Evolutionary conservation across 2,797 vertebrate genomes (phyloP), one percentile per base, ranked within the genome.

Genomic region (Chaetodon trifasciatus): DNA sequence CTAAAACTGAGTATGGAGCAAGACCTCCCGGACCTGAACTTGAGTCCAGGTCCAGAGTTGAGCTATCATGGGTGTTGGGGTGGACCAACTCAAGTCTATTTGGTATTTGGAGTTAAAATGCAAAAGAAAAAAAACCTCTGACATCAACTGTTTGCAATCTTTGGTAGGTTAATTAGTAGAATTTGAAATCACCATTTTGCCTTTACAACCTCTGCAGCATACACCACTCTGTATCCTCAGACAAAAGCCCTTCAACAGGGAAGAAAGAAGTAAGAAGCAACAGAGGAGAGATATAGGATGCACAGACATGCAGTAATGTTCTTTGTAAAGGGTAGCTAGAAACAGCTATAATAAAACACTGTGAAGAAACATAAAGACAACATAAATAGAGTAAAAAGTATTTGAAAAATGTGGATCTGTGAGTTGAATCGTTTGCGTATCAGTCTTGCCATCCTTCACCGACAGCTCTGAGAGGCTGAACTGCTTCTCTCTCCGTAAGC

Each of bases 1-100:
- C 82, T n/a, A 9, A 56, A 61, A 93, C 90, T 90, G 60, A 80
- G 71, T 77, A 68, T 16, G 70, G 85, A 74, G 19, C 23, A 28
- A 76, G 17, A 39, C 70, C 39, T 47, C 46, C 37, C 37, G 60
- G 28, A 66, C 55, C 37, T 50, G 24, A 56, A 35, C 8, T 56
- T 61, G 10, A 35, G 44, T 19, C 19, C 37, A 39, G 8, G 19
- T 55, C 23, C 39, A 65, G 57, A 70, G 4, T 58, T 52, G 21
- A 8, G 5, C 28, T 28, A 19, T 75, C 46, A 63, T 57, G 28
- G 55, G 40, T 55, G 6, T 8, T 11, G 40, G 39, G 58, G 5
- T 35, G 47, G 28, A 67, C 15, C 8, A 56, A 23, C 24, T 75
- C 42, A 55, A 24, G 65, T 35, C 23, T 23, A 16, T 24, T 44